Evolutionary conservation across 1,140 invertebrate genomes (phyloP).

Genomic region (Zaprionus camerounensis): DNA sequence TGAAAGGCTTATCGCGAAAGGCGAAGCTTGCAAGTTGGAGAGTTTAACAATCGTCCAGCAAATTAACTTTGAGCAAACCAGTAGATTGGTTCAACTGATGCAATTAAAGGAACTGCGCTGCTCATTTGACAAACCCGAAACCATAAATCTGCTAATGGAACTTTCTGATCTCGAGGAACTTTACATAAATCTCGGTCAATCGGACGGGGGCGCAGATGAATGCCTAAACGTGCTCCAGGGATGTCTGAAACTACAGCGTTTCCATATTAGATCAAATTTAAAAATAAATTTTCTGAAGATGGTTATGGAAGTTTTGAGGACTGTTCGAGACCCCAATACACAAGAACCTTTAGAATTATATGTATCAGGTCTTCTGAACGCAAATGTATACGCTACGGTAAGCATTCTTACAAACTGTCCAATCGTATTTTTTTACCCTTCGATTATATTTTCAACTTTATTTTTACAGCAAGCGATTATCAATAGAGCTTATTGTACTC

Average conservation of each 20-base stretch:
- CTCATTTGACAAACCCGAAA: conserved; percentile 10
- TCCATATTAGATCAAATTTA: conserved; percentile 29
- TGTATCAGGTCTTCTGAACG: conserved; percentile 18
- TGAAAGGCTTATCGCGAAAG: conserved; percentile 2
- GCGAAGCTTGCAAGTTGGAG: not conserved
- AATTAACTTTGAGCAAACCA: conserved; percentile 16
- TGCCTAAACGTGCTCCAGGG: conserved; percentile 16
- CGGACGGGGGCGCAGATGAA: not conserved
- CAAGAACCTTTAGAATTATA: conserved; percentile 30
- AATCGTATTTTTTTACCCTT: no score
- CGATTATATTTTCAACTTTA: not conserved
- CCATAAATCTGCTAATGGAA: conserved; percentile 24
- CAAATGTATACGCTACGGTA: conserved; percentile 10
- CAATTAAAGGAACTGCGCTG: conserved; percentile 15
- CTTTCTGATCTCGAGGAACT: conserved; percentile 26
- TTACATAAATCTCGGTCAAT: conserved; percentile 18
- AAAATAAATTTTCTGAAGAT: conserved; percentile 9
- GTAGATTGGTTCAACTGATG: conserved; percentile 10
- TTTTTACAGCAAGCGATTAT: conserved; percentile 12
- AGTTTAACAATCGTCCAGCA: not conserved
- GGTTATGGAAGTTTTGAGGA: conserved; percentile 3
- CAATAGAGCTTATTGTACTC: conserved; percentile 9
- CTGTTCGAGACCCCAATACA: conserved; percentile 1
- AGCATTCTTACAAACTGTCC: not conserved
- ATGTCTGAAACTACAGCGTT: conserved; percentile 7